Evolutionary conservation across 2,797 vertebrate species (phyloP).

Genomic region (Lemur catta): DNA sequence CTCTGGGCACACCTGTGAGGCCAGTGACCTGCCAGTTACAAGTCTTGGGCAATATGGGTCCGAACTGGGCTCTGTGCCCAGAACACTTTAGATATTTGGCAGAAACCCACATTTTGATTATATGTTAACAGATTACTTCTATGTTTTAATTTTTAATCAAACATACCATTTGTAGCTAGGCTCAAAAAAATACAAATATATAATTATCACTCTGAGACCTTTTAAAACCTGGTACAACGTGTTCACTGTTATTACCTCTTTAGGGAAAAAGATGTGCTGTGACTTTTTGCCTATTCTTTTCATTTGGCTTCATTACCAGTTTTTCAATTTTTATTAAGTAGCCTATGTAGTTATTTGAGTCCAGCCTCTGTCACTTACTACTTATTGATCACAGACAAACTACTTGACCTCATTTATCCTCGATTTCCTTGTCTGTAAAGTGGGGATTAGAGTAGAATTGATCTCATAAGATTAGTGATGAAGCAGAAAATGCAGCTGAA

Average conservation of each 20-base stretch:
- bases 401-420: constrained; percentile 1
- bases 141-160: constrained; percentile 44
- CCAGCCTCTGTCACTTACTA: background rate
- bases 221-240: background rate
- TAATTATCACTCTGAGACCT: constrained; percentile 11
- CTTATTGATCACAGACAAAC: background rate
- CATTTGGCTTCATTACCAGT: background rate
- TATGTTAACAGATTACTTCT: constrained; percentile 12
- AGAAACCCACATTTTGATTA: constrained; percentile 15
- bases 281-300: background rate
- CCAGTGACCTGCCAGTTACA: background rate
- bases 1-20: background rate
- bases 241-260: background rate
- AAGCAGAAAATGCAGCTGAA: constrained; percentile 27
- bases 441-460: background rate
- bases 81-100: constrained; percentile 17
- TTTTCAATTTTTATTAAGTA: background rate
- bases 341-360: background rate
- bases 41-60: background rate
- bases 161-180: background rate
- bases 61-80: background rate
- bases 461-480: background rate
- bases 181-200: constrained; percentile 20
- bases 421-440: background rate
- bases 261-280: background rate